Evolutionary conservation across 2,888 invertebrate genomes (phyloP).

Genomic region (Scaptodrosophila latifasciaeformis): DNA sequence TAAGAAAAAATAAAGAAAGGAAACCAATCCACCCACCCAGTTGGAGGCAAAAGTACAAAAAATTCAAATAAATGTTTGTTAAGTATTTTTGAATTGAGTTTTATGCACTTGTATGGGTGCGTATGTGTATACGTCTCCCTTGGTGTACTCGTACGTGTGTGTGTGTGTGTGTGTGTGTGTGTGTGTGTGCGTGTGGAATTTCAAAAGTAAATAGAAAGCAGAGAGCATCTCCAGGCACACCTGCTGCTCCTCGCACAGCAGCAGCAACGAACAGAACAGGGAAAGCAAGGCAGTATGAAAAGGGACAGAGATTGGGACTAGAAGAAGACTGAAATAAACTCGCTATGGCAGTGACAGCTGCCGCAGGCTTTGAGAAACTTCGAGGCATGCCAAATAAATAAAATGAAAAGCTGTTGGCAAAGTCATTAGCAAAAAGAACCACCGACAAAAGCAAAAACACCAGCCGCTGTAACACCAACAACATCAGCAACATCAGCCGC

Average conservation of each 20-base stretch:
- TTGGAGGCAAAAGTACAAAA: conserved; percentile 10
- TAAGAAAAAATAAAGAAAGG: conserved; percentile 20
- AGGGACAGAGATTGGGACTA: no score
- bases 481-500: conserved; percentile 6
- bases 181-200: conserved; percentile 25
- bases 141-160: conserved; percentile 13
- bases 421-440: not conserved
- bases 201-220: conserved; percentile 39
- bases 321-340: no score
- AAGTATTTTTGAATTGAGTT: conserved; percentile 67
- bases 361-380: conserved; percentile 12
- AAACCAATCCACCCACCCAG: conserved; percentile 5
- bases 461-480: not conserved
- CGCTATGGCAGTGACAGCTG: conserved; percentile 42
- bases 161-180: not conserved
- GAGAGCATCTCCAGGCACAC: conserved; percentile 35
- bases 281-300: no score
- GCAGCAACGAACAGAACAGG: conserved; percentile 11
- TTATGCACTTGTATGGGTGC: conserved; percentile 29
- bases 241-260: conserved; percentile 49
- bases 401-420: not conserved
- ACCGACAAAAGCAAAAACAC: not conserved
- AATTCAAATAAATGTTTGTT: conserved; percentile 67
- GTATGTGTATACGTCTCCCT: conserved; percentile 6
- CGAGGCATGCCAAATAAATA: conserved; percentile 5